These are phyloP conservation scores for Serranochromis macrocephalus DNA, from an alignment of 2,113 vertebrate genomes.

Conservation along the genomic window DNA sequence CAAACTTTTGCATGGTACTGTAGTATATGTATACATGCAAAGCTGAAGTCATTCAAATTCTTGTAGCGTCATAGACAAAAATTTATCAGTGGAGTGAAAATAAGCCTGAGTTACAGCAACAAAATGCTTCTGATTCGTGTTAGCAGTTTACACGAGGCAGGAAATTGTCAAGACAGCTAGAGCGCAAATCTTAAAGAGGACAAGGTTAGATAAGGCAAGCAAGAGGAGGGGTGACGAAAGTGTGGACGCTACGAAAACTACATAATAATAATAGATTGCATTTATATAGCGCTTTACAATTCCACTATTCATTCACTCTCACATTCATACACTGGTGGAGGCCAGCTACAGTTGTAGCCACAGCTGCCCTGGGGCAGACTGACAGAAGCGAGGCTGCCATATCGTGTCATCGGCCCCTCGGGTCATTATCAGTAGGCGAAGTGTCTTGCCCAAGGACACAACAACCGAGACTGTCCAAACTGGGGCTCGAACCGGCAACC, in stretches of 20 bases:
- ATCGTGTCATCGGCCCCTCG: rapidly evolving
- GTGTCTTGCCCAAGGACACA: neutral
- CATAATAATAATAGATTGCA: neutral
- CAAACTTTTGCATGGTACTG: neutral
- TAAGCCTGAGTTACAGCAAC: neutral
- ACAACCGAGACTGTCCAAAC: neutral
- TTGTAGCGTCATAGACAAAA: neutral
- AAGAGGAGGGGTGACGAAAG: conserved; percentile 35
- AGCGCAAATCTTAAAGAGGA: neutral
- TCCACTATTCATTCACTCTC: neutral
- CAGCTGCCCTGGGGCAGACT: neutral
- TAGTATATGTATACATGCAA: neutral
- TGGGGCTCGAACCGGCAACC: neutral
- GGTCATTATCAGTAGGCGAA: neutral
- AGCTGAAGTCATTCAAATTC: neutral
- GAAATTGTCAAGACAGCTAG: neutral
- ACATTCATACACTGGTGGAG: neutral
- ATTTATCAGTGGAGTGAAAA: neutral
- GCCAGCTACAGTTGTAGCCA: neutral
- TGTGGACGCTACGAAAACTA: neutral
- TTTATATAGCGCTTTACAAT: neutral
- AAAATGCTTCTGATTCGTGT: neutral
- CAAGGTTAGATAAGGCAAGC: conserved; percentile 8
- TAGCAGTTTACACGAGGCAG: neutral
- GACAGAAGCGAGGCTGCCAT: neutral